These are phyloP conservation scores for Lithobates pipiens DNA, from an alignment of 2,797 vertebrate genomes.

Conservation along the genomic window DNA sequence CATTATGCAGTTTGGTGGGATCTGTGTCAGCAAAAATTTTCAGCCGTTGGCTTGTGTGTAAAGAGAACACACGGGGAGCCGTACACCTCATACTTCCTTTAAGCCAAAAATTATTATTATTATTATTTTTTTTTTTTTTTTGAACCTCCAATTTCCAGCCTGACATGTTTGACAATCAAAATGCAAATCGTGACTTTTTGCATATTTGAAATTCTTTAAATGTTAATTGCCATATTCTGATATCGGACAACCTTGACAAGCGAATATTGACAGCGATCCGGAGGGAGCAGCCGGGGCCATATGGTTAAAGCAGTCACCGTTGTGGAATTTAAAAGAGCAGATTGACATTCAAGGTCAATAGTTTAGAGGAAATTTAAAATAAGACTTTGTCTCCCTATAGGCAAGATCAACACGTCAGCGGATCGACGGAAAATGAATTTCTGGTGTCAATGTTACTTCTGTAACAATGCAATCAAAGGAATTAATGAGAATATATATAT, in stretches of 20 bases:
- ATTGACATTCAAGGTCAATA: constrained; percentile 47
- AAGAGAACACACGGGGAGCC: too few species aligned
- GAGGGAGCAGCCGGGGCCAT: constrained; percentile 11
- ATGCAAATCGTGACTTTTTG: constrained; percentile 29
- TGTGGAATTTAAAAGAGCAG: constrained; percentile 26
- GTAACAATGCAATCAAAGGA: too few species aligned
- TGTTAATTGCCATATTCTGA: constrained; percentile 37
- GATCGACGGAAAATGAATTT: too few species aligned
- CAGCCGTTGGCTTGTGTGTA: too few species aligned
- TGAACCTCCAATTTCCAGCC: neutral
- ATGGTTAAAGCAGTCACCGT: constrained; percentile 4
- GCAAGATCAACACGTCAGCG: constrained; percentile 7
- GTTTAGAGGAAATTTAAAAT: constrained; percentile 36
- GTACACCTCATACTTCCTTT: too few species aligned
- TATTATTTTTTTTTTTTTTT: neutral
- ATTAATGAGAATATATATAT: too few species aligned
- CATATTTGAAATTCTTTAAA: constrained; percentile 32
- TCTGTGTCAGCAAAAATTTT: too few species aligned
- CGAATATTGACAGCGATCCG: constrained; percentile 3
- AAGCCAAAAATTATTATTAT: neutral
- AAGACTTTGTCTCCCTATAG: constrained; percentile 40
- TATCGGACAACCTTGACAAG: constrained; percentile 15
- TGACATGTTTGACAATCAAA: constrained; percentile 21
- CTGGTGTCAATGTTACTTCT: too few species aligned
- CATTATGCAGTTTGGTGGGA: too few species aligned